These are phyloP conservation scores for Troilus luridus DNA, from an alignment of 2,888 invertebrate genomes.

Conservation along the genomic window DNA sequence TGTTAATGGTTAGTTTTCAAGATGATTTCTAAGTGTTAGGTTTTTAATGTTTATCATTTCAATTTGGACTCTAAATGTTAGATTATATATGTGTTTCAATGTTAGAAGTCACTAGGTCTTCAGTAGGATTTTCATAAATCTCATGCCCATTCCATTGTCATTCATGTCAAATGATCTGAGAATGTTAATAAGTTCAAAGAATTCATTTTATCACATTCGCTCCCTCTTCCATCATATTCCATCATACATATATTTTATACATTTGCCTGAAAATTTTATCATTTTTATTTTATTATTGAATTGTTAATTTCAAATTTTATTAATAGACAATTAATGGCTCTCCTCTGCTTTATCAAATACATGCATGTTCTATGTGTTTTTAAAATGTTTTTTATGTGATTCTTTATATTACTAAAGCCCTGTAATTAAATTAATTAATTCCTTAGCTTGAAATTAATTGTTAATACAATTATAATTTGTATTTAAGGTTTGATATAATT, in stretches of 20 bases:
- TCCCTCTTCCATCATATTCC: background rate
- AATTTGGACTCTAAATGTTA: constrained; percentile 20
- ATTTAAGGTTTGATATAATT: background rate
- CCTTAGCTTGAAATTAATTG: background rate
- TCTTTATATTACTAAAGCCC: background rate
- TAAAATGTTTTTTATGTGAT: background rate
- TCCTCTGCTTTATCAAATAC: background rate
- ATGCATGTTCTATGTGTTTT: constrained; percentile 44
- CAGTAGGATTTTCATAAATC: background rate
- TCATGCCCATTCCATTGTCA: background rate
- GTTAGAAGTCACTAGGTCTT: background rate
- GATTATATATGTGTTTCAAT: background rate
- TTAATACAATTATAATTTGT: no score
- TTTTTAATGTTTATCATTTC: background rate
- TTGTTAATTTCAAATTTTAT: background rate
- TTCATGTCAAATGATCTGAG: background rate
- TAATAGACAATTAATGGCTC: background rate
- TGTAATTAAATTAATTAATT: background rate
- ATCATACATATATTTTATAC: background rate
- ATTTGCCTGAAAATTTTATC: background rate
- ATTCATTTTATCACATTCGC: background rate
- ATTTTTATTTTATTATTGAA: background rate
- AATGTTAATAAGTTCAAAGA: background rate
- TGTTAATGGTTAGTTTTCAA: constrained; percentile 15
- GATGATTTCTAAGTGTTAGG: constrained; percentile 28